Conservation (phyloP, 2,888 invertebrate species). For the Galerucella pusilla region DNA sequence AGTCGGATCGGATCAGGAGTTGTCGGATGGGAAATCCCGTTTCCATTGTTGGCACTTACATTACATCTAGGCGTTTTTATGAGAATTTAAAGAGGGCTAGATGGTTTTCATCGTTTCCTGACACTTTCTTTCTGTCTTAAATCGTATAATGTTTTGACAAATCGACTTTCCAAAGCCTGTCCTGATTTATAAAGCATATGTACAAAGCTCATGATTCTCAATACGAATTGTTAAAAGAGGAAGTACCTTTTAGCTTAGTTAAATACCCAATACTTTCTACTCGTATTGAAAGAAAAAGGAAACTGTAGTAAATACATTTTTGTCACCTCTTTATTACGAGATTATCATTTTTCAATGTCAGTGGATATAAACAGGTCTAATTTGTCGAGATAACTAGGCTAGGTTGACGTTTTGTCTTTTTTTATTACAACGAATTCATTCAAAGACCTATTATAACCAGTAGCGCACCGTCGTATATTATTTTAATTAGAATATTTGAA, state of each 20-base stretch:
- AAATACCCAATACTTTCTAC: slow-evolving; percentile 23
- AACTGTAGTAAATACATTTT: slow-evolving; percentile 16
- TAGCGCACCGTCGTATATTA: not conserved
- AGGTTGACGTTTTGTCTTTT: not conserved
- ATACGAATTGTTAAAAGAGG: slow-evolving; percentile 16
- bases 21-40: too few relatives aligned
- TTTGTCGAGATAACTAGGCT: slow-evolving; percentile 14
- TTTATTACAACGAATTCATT: slow-evolving; percentile 1
- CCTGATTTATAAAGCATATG: slow-evolving; percentile 5
- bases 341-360: slow-evolving; percentile 20
- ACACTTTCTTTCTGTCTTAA: not conserved
- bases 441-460: not conserved
- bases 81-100: too few relatives aligned
- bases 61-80: too few relatives aligned
- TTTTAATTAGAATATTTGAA: too few relatives aligned
- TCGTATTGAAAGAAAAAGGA: slow-evolving; percentile 8
- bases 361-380: slow-evolving; percentile 10
- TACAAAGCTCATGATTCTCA: slow-evolving; percentile 16
- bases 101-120: not conserved
- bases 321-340: slow-evolving; percentile 13
- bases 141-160: not conserved
- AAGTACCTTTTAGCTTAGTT: slow-evolving; percentile 25
- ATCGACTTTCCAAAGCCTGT: not conserved
- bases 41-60: too few relatives aligned
- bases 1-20: not conserved